These are phyloP conservation scores for Phaethon lepturus DNA, from an alignment of 2,113 vertebrate genomes.

Conservation along the genomic window DNA sequence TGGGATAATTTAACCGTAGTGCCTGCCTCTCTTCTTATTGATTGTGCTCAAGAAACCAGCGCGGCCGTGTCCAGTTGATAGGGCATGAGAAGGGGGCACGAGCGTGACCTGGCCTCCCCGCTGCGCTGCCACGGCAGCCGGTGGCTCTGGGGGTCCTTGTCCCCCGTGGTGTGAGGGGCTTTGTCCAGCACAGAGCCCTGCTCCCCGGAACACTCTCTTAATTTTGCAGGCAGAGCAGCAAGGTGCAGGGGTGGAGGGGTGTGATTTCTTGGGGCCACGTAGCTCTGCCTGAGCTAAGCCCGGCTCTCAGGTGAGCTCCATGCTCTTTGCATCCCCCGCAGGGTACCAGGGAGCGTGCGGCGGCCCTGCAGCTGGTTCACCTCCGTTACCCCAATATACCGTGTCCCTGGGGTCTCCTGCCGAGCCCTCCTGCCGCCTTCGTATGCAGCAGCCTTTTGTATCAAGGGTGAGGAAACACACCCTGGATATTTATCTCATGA, in stretches of 20 bases:
- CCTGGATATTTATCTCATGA: slow-evolving; percentile 42
- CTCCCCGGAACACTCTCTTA: background rate
- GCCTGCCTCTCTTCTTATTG: background rate
- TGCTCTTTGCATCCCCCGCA: background rate
- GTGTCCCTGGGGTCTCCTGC: background rate
- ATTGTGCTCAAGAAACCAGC: background rate
- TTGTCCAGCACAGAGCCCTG: background rate
- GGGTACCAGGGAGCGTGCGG: rapidly evolving
- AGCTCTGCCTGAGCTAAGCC: background rate
- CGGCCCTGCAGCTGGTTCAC: background rate
- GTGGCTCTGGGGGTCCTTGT: rapidly evolving
- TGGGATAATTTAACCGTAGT: slow-evolving; percentile 15
- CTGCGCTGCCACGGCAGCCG: background rate
- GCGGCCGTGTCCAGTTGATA: rapidly evolving
- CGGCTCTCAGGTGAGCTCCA: background rate
- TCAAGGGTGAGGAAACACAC: background rate
- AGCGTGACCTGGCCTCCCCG: rapidly evolving
- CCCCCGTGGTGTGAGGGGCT: background rate
- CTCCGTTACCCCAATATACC: rapidly evolving
- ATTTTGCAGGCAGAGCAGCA: background rate
- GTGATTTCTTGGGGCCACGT: rapidly evolving
- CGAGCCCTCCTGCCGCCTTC: background rate
- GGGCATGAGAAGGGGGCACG: rapidly evolving
- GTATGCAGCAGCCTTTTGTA: background rate
- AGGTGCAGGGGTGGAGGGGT: background rate